phyloP scores from a whole-genome alignment of 2,797 vertebrate genomes.

The Petrocephalus schoutedeni region DNA sequence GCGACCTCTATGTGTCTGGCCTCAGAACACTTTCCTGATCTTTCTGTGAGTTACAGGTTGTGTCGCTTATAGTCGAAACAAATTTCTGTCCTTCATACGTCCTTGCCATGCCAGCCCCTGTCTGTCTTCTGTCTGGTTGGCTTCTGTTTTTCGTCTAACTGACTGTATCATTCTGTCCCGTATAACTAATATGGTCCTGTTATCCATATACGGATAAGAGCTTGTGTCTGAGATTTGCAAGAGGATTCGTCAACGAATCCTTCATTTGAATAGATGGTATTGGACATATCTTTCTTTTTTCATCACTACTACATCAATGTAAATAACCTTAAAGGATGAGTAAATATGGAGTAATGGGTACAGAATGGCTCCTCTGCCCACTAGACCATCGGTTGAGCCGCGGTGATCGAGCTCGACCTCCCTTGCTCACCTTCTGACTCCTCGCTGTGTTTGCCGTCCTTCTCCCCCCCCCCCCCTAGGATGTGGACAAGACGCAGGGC shows the following conservation, averaged over 20 bases:
- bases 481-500: constrained; percentile 89
- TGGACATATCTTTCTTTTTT: not conserved
- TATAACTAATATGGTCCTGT: not conserved
- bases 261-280: not conserved
- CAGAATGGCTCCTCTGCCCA: not conserved
- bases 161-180: constrained; percentile 8
- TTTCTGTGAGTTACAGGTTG: not conserved
- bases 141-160: not conserved
- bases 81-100: not conserved
- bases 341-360: not conserved
- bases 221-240: not conserved
- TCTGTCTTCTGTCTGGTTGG: not conserved
- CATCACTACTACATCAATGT: not conserved
- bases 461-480: constrained; percentile 54
- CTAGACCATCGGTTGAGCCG: not conserved
- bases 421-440: not conserved
- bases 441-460: not conserved
- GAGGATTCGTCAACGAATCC: too few species aligned
- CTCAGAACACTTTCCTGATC: not conserved
- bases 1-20: not conserved
- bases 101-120: not conserved
- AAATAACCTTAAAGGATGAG: not conserved
- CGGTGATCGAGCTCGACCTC: not conserved
- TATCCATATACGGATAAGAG: not conserved
- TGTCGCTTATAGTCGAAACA: not conserved